These are phyloP conservation scores for Aphelenchoides fujianensis DNA, from an alignment of 1,140 invertebrate genomes.

Conservation along the genomic window DNA sequence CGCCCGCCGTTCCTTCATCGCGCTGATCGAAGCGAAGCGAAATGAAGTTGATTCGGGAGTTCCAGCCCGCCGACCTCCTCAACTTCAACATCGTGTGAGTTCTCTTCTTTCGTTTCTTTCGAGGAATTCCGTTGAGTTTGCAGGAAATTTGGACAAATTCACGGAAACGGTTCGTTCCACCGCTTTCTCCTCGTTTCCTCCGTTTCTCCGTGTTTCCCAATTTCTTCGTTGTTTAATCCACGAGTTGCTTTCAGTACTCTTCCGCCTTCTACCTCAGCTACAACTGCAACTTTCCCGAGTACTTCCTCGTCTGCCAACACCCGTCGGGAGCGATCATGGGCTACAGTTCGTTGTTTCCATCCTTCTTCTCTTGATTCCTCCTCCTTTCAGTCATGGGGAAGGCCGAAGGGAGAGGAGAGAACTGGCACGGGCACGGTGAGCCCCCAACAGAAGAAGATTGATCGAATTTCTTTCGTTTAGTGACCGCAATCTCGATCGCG, in stretches of 20 bases:
- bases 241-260: slow-evolving; percentile 72
- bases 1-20: no score
- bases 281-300: slow-evolving; percentile 96
- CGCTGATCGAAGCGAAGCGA: no score
- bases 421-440: slow-evolving; percentile 90
- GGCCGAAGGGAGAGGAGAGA: slow-evolving; percentile 85
- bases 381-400: slow-evolving; percentile 48
- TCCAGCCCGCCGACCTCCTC: slow-evolving; percentile 37
- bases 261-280: slow-evolving; percentile 96
- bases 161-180: slow-evolving; percentile 88
- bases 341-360: slow-evolving; percentile 75
- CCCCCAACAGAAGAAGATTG: not conserved
- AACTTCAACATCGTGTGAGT: slow-evolving; percentile 40
- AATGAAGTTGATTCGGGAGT: slow-evolving; percentile 40
- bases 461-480: not conserved
- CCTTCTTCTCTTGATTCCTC: not conserved
- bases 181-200: no score
- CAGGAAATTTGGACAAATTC: slow-evolving; percentile 88
- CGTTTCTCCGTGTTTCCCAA: no score
- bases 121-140: slow-evolving; percentile 37
- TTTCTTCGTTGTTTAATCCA: slow-evolving; percentile 59
- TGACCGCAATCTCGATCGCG: slow-evolving; percentile 93
- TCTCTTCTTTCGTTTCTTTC: slow-evolving; percentile 15
- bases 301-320: slow-evolving; percentile 92
- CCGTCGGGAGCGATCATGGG: slow-evolving; percentile 93